Conservation (phyloP, 2,797 vertebrate genomes). For the Phoxinus dragarum region DNA sequence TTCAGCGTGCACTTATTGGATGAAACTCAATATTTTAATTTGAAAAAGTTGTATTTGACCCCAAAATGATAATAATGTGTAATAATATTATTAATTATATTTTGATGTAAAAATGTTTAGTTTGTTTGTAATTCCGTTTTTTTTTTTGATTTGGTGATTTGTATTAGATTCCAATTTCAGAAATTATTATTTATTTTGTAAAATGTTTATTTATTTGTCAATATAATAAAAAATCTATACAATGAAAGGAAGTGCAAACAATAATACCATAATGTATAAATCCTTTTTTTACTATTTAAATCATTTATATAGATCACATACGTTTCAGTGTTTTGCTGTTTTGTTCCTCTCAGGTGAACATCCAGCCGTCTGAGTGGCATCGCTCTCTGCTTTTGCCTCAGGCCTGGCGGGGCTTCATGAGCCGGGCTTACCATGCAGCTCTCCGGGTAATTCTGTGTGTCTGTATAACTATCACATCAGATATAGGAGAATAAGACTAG, state of each 20-base stretch:
- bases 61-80: background rate
- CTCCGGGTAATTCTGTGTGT: constrained; percentile 82
- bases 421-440: constrained; percentile 84
- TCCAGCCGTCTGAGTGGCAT: constrained; percentile 96
- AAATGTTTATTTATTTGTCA: background rate
- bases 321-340: background rate
- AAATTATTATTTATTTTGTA: background rate
- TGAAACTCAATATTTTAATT: background rate
- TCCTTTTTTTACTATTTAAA: background rate
- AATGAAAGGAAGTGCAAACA: background rate
- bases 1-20: background rate
- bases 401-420: constrained; percentile 92
- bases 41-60: background rate
- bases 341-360: constrained; percentile 85
- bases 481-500: background rate
- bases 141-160: too few relatives aligned
- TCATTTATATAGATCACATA: background rate
- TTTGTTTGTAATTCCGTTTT: background rate
- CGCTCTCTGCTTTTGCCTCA: constrained; percentile 88
- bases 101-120: background rate
- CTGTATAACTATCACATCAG: background rate
- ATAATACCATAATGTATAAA: background rate
- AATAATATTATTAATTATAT: background rate
- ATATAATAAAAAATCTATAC: background rate
- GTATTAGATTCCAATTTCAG: background rate